Evolutionary conservation across 2,797 vertebrate genomes (phyloP).

Genomic region (Sebastes vulpes): DNA sequence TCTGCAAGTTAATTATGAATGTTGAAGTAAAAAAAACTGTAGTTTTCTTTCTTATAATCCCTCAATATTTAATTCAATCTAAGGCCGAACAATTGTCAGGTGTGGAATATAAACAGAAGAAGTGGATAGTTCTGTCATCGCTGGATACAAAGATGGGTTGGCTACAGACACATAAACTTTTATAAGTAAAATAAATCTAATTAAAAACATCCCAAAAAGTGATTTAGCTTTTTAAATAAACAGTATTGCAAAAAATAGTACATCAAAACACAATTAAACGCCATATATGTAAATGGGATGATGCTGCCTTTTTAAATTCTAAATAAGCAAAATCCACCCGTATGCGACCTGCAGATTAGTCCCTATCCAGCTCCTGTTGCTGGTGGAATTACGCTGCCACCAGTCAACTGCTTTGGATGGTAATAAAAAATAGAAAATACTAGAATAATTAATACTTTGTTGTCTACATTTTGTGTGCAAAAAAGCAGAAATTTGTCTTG

Average conservation of each 20-base stretch:
- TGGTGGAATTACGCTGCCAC: not conserved
- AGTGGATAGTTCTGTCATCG: not conserved
- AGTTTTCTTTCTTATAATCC: not conserved
- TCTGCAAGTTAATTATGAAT: constrained; percentile 2
- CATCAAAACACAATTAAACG: not conserved
- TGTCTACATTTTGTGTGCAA: no score
- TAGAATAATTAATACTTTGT: no score
- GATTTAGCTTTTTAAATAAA: not conserved
- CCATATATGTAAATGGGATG: not conserved
- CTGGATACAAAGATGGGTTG: not conserved
- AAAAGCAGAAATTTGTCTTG: no score
- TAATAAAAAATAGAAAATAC: no score
- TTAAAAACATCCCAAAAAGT: not conserved
- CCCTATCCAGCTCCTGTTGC: not conserved
- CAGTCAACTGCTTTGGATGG: not conserved
- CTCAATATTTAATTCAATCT: not conserved
- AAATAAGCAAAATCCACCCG: not conserved
- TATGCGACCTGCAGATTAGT: not conserved
- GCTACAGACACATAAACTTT: not conserved
- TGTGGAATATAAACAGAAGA: not conserved
- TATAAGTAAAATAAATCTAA: no score
- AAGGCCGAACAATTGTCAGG: not conserved
- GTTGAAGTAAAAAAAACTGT: not conserved
- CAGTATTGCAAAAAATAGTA: not conserved
- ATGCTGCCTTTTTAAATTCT: not conserved